phyloP scores from a whole-genome alignment of 2,113 vertebrate genomes.

The Eretmodus cyanostictus region DNA sequence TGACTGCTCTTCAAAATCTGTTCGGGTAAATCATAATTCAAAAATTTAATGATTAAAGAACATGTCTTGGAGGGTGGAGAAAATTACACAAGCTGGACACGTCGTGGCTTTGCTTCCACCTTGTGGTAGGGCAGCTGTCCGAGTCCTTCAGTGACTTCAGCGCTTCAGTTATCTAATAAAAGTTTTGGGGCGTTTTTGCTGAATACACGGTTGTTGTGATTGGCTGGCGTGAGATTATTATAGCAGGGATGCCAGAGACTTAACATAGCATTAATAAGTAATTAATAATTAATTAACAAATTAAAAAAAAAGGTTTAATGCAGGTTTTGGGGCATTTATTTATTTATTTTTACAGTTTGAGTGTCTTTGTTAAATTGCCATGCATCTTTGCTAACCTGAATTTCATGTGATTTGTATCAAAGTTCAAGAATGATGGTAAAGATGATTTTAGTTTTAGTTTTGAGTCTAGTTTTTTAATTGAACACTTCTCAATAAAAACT shows the following conservation, averaged over 20 bases:
- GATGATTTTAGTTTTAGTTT: neutral
- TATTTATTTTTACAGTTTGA: neutral
- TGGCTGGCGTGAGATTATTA: neutral
- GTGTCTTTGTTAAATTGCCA: rapidly evolving
- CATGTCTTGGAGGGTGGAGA: neutral
- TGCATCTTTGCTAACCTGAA: neutral
- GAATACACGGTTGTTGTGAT: neutral
- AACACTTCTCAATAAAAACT: neutral
- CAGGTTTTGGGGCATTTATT: neutral
- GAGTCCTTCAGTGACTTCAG: neutral
- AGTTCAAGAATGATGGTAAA: neutral
- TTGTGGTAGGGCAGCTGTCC: neutral
- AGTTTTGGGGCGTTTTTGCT: neutral
- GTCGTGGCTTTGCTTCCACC: neutral
- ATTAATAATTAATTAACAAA: neutral
- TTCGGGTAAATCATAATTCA: neutral
- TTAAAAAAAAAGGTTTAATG: neutral
- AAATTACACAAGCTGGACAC: neutral
- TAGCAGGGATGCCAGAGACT: neutral
- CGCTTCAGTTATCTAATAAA: rapidly evolving
- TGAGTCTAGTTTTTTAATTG: neutral
- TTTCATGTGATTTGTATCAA: neutral
- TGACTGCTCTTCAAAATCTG: neutral
- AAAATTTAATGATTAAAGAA: neutral
- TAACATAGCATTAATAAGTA: neutral